phyloP scores from a whole-genome alignment of 2,888 invertebrate species.

The Eupithecia abbreviata region DNA sequence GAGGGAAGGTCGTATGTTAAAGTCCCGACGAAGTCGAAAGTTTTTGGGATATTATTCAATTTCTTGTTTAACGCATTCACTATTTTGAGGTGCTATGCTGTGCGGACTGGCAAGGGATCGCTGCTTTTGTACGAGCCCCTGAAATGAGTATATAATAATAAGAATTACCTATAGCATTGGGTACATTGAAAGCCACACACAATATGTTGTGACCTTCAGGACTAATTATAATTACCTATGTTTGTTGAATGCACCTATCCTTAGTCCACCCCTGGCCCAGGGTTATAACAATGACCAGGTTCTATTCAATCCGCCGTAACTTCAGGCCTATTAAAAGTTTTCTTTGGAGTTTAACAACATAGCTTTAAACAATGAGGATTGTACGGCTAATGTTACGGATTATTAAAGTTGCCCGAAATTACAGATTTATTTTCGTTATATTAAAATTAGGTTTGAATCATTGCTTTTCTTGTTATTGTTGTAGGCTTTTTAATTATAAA shows the following conservation, averaged over 20 bases:
- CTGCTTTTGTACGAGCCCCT: too few species aligned
- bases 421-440: conserved; percentile 26
- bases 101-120: too few species aligned
- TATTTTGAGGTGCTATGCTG: too few species aligned
- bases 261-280: conserved; percentile 36
- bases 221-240: background rate
- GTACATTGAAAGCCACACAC: too few species aligned
- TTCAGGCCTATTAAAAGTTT: conserved; percentile 76
- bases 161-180: too few species aligned
- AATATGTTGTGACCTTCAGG: too few species aligned
- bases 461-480: conserved; percentile 20
- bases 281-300: conserved; percentile 61
- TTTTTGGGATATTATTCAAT: too few species aligned
- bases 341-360: conserved; percentile 63
- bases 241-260: background rate
- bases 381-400: conserved; percentile 64
- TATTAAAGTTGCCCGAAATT: conserved; percentile 58
- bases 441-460: conserved; percentile 18
- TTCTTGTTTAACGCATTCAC: too few species aligned
- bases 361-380: conserved; percentile 68
- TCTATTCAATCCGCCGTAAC: conserved; percentile 67
- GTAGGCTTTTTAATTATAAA: background rate
- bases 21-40: too few species aligned
- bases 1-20: too few species aligned
- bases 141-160: too few species aligned